Evolutionary conservation across 2,797 vertebrate species (phyloP).

Genomic region (Bufotes viridis): DNA sequence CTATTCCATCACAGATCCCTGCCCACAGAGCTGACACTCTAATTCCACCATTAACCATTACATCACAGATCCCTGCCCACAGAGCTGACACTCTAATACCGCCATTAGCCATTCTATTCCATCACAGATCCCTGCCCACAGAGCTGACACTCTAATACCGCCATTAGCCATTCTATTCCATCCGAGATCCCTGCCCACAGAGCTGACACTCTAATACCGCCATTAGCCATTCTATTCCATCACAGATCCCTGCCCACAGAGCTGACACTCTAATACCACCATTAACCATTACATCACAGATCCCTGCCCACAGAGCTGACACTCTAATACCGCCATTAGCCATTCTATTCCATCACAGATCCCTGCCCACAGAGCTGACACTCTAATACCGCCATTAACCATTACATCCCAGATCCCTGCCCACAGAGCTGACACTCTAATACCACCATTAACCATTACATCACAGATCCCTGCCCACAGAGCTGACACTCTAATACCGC

Average conservation of each 20-base stretch:
- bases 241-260: not conserved
- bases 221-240: too few relatives aligned
- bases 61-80: not conserved
- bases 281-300: not conserved
- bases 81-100: constrained; percentile 33
- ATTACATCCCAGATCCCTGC: not conserved
- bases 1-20: not conserved
- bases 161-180: not conserved
- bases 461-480: too few relatives aligned
- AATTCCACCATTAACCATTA: not conserved
- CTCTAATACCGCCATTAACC: constrained; percentile 5
- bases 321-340: not conserved
- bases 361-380: constrained; percentile 19
- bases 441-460: too few relatives aligned
- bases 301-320: not conserved
- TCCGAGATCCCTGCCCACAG: not conserved
- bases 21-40: constrained; percentile 15
- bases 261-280: constrained; percentile 10
- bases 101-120: not conserved
- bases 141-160: not conserved
- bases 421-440: not conserved
- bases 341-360: too few relatives aligned
- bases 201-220: constrained; percentile 25
- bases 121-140: not conserved
- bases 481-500: too few relatives aligned